Evolutionary conservation across 1,140 invertebrate genomes (phyloP).

Genomic region (Scaptodrosophila lebanonensis): DNA sequence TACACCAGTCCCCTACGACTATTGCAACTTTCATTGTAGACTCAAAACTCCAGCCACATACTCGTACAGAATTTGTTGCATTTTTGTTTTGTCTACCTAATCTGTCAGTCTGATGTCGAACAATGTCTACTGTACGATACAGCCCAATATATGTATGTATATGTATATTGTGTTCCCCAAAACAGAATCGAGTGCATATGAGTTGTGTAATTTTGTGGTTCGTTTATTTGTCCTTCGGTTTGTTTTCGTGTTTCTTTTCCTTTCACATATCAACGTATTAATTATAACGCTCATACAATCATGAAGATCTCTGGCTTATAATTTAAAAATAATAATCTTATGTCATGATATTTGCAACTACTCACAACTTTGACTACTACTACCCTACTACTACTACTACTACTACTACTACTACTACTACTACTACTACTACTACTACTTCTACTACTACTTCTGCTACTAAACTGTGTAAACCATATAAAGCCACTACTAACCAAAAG

Average conservation of each 20-base stretch:
- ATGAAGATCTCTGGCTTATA: slow-evolving; percentile 18
- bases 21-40: too few relatives aligned
- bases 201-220: slow-evolving; percentile 25
- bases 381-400: slow-evolving; percentile 19
- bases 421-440: slow-evolving; percentile 10
- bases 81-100: too few relatives aligned
- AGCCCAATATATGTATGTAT: too few relatives aligned
- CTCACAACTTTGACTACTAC: slow-evolving; percentile 53
- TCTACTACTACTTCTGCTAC: slow-evolving; percentile 20
- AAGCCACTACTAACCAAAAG: slow-evolving; percentile 44
- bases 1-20: too few relatives aligned
- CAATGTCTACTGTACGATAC: too few relatives aligned
- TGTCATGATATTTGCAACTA: slow-evolving; percentile 47
- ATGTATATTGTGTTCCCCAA: too few relatives aligned
- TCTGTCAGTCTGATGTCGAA: too few relatives aligned
- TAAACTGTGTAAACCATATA: slow-evolving; percentile 11
- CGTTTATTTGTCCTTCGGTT: slow-evolving; percentile 3
- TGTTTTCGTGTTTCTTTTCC: slow-evolving; percentile 7
- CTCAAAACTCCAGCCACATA: too few relatives aligned
- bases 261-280: not conserved
- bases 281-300: slow-evolving; percentile 29
- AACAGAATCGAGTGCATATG: too few relatives aligned
- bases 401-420: slow-evolving; percentile 17
- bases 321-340: slow-evolving; percentile 25
- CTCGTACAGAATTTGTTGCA: too few relatives aligned